Base-by-base conservation (phyloP, 2,888 invertebrate genomes). In the Tricholauxania praeusta region DNA sequence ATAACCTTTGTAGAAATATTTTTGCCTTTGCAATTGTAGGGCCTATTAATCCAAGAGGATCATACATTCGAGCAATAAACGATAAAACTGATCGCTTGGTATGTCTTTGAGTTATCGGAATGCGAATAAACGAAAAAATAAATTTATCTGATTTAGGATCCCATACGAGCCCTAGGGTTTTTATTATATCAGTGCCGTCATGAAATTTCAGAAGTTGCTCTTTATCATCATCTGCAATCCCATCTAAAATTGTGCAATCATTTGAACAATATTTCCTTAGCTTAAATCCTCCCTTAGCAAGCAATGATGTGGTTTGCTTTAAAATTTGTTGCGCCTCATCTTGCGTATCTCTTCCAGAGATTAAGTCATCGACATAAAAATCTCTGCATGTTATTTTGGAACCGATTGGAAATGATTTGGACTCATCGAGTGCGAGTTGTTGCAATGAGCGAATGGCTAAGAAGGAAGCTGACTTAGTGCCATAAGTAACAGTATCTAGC, bases 321-420 rank as follows among this genome's bases (percentile, higher is more conserved):
- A 71, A 17, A 8, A 71, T 60, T 10, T 57, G 49, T 22, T n/a
- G 8, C 15, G 49, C 71, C 47, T 74, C 67, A 12, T 71, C 71
- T 14, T 48, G n/a, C 1, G 70, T 57, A n/a, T 72, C n/a, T 1
- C 67, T 63, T 19, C 68, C 71, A 4, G 32, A 68, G 19, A 72
- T 72, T 19, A 72, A 28, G 48, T 73, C 73, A 52, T 75, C 73
- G 12, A 72, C 74, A 53, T 74, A 74, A 39, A 72, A 72, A 47
- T 63, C 72, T 12, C 66, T 51, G 3, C 47, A 28, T 15, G 48
- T 49, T 1, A 72, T 68, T 39, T 72, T 57, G 22, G 71, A 32
- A 49, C 71, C 64, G 47, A 69, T 53, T 15, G 69, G 69, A 28
- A 52, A 70, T 6, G 47, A 15, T 8, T 28, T 14, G 39, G n/a